These are phyloP conservation scores for Deilephila elpenor DNA, from an alignment of 2,888 invertebrate genomes.

Conservation along the genomic window DNA sequence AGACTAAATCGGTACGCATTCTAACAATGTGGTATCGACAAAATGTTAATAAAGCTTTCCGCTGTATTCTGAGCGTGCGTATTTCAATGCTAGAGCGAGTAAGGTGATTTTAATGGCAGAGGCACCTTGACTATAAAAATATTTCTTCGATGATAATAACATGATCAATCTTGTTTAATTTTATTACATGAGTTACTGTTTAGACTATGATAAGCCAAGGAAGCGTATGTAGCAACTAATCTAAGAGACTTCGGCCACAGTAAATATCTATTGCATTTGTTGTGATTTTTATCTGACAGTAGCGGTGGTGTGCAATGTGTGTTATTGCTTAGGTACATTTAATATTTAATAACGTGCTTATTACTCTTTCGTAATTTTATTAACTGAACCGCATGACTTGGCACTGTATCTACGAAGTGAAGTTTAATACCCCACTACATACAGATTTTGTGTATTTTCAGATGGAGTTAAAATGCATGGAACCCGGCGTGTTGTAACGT, in stretches of 20 bases:
- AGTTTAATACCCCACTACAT: background rate
- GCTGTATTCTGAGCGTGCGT: conserved; percentile 27
- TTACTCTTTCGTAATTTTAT: background rate
- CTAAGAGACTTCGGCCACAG: conserved; percentile 29
- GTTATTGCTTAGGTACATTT: conserved; percentile 12
- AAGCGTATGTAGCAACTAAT: conserved; percentile 17
- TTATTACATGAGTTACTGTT: conserved; percentile 29
- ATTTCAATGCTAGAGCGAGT: conserved; percentile 29
- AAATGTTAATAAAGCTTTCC: background rate
- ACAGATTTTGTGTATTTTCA: conserved; percentile 65
- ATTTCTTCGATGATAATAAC: conserved; percentile 27
- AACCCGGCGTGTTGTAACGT: conserved; percentile 90
- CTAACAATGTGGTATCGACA: background rate
- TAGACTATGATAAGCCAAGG: conserved; percentile 29
- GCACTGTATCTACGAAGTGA: too few relatives aligned
- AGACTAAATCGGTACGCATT: background rate
- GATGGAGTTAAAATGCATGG: conserved; percentile 91
- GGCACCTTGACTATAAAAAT: conserved; percentile 13
- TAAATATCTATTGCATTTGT: conserved; percentile 32
- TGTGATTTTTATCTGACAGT: conserved; percentile 22
- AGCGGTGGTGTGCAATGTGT: conserved; percentile 15
- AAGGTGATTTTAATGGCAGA: conserved; percentile 28
- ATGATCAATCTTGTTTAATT: conserved; percentile 30
- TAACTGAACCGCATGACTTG: too few relatives aligned
- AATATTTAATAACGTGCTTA: background rate